phyloP scores from a whole-genome alignment of 2,888 invertebrate genomes.

The Halocaridina rubra region DNA sequence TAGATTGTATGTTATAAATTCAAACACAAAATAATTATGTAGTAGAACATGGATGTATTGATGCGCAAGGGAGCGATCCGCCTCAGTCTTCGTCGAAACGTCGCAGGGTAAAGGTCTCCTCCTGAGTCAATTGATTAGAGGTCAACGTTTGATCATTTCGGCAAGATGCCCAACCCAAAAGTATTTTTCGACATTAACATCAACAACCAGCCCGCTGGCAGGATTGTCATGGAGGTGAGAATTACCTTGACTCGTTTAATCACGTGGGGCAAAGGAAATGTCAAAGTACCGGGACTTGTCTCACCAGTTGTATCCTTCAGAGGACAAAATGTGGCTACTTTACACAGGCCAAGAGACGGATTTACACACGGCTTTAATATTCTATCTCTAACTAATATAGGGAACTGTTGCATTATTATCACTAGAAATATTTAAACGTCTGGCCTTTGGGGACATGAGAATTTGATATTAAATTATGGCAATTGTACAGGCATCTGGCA shows the following conservation, averaged over 20 bases:
- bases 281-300: conserved; percentile 17
- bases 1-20: too few relatives aligned
- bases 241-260: neutral
- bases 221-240: conserved; percentile 62
- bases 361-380: neutral
- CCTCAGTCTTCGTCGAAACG: neutral
- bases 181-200: conserved; percentile 58
- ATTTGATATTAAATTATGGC: neutral
- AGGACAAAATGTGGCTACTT: neutral
- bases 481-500: too few relatives aligned
- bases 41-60: neutral
- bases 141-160: neutral
- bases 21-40: neutral
- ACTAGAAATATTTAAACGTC: neutral
- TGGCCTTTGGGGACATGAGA: neutral
- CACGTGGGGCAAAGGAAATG: neutral
- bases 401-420: neutral
- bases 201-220: conserved; percentile 50
- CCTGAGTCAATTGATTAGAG: neutral
- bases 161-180: conserved; percentile 56
- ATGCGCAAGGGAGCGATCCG: neutral
- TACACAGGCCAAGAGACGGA: neutral
- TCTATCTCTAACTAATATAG: neutral
- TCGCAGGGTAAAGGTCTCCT: neutral
- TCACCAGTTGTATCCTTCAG: neutral